Conservation (phyloP, 2,797 vertebrate genomes). For the Sebastes hopkinsi region DNA sequence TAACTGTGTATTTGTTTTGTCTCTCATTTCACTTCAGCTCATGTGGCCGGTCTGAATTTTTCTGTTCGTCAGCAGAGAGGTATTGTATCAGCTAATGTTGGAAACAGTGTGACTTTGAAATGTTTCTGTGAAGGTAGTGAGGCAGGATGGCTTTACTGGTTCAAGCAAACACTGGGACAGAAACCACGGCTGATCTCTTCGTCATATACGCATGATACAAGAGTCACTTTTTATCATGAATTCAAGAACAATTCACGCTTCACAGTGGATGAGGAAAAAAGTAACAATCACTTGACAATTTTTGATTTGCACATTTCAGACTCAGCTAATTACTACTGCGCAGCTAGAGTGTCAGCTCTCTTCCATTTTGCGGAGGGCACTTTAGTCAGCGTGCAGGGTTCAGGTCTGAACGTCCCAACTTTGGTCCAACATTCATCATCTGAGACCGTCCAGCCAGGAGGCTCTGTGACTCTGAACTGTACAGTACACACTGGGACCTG, state of each 20-base stretch:
- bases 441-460: slow-evolving; percentile 31
- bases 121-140: background rate
- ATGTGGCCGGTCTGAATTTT: background rate
- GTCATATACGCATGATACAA: background rate
- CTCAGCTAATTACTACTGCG: slow-evolving; percentile 12
- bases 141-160: background rate
- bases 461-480: slow-evolving; percentile 55
- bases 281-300: background rate
- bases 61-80: background rate
- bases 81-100: background rate
- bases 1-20: background rate
- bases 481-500: slow-evolving; percentile 51
- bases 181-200: slow-evolving; percentile 2
- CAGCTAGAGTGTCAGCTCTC: no score
- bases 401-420: background rate
- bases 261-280: fast-evolving
- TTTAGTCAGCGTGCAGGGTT: background rate
- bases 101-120: background rate
- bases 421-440: slow-evolving; percentile 24
- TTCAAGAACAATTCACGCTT: slow-evolving; percentile 16
- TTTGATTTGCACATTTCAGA: background rate
- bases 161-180: slow-evolving; percentile 2
- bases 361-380: background rate
- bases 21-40: background rate
- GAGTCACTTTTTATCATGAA: background rate